Percentiles rank a stretch among this genome's conserved stretches.
Conservation (phyloP, 92 coral and sea anemone species). For the Desmophyllum pertusum region DNA sequence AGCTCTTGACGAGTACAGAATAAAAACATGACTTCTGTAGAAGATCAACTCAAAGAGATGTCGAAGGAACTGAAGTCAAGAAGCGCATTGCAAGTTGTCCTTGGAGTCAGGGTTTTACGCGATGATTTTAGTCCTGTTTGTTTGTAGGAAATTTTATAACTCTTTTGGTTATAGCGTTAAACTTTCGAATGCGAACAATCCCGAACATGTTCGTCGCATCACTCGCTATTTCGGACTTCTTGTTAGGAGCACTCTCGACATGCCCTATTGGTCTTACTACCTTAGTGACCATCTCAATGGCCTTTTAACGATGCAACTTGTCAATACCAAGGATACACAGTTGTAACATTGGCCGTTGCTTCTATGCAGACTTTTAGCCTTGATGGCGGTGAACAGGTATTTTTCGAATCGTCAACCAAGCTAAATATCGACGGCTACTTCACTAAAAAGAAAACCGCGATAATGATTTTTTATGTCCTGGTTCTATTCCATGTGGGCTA, state of each 20-base stretch:
- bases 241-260: slow-evolving; percentile 44
- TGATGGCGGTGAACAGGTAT: slow-evolving; percentile 54
- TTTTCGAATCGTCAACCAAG: slow-evolving; percentile 55
- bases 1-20: too few species aligned
- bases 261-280: slow-evolving; percentile 40
- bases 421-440: slow-evolving; percentile 48
- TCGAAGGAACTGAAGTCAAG: slow-evolving; percentile 45
- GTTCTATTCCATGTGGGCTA: slow-evolving; percentile 47
- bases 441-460: slow-evolving; percentile 28
- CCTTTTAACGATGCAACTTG: slow-evolving; percentile 60
- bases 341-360: slow-evolving; percentile 45
- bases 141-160: slow-evolving; percentile 60
- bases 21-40: background rate
- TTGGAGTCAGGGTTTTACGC: slow-evolving; percentile 36
- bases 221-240: slow-evolving; percentile 66
- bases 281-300: slow-evolving; percentile 45
- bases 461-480: slow-evolving; percentile 35
- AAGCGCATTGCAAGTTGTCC: slow-evolving; percentile 33
- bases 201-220: slow-evolving; percentile 59
- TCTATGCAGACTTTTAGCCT: slow-evolving; percentile 64
- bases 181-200: slow-evolving; percentile 40
- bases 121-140: slow-evolving; percentile 26
- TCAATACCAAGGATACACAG: slow-evolving; percentile 63
- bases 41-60: slow-evolving; percentile 13
- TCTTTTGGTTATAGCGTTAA: slow-evolving; percentile 39